Conservation (phyloP, 2,113 vertebrate species). For the Xenopus laevis region DNA sequence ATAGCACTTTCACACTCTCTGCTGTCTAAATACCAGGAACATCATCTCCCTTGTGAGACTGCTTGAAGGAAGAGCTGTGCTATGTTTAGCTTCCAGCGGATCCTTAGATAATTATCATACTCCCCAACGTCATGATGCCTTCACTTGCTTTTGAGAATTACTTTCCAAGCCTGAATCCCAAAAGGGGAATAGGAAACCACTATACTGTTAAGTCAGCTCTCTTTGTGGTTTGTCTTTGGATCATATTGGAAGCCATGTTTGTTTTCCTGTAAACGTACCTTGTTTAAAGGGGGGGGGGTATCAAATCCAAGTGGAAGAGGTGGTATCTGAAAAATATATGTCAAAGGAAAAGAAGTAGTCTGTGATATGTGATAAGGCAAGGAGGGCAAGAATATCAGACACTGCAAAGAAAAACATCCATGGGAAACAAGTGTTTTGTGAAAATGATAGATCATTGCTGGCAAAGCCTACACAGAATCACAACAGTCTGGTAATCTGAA, state of each 20-base stretch:
- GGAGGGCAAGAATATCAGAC: too few relatives aligned
- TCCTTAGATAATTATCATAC: background rate
- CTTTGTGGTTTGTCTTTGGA: background rate
- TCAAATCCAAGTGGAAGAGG: background rate
- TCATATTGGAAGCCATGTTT: background rate
- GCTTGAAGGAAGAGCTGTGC: slow-evolving; percentile 24
- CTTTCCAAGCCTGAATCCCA: background rate
- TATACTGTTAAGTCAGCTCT: background rate
- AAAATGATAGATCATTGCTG: too few relatives aligned
- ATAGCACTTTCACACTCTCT: too few relatives aligned
- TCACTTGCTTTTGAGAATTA: background rate
- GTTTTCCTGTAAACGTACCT: background rate
- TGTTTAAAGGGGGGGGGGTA: background rate
- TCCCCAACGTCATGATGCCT: background rate
- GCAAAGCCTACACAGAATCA: too few relatives aligned
- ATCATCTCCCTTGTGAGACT: slow-evolving; percentile 6
- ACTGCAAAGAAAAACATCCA: too few relatives aligned
- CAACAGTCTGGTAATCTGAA: too few relatives aligned
- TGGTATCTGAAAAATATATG: too few relatives aligned
- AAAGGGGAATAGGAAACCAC: background rate
- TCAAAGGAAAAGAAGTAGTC: too few relatives aligned
- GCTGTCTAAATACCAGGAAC: background rate
- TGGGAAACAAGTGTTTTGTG: too few relatives aligned
- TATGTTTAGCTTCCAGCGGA: background rate
- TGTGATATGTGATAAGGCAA: too few relatives aligned